These are phyloP conservation scores for Coenonympha glycerion DNA, from an alignment of 2,888 invertebrate genomes.

Conservation along the genomic window DNA sequence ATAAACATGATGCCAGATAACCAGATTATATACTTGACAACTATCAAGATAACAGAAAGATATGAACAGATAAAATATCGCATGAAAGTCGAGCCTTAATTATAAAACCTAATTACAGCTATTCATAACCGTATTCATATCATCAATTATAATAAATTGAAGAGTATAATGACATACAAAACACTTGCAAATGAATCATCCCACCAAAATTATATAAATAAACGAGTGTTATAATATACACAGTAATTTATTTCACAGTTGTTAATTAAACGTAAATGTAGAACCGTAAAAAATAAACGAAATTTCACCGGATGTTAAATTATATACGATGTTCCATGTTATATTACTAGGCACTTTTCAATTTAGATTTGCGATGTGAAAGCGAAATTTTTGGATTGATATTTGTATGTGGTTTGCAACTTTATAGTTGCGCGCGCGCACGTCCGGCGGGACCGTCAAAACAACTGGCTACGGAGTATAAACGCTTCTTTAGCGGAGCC, in stretches of 20 bases:
- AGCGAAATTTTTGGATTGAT: slow-evolving; percentile 27
- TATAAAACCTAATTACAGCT: neutral
- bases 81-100: neutral
- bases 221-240: slow-evolving; percentile 2
- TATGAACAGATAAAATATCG: slow-evolving; percentile 40
- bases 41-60: slow-evolving; percentile 33
- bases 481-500: slow-evolving; percentile 31
- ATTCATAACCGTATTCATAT: too few relatives aligned
- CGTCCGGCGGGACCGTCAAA: slow-evolving; percentile 52
- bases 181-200: slow-evolving; percentile 34
- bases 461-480: slow-evolving; percentile 56
- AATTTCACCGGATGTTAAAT: slow-evolving; percentile 28
- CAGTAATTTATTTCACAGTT: neutral
- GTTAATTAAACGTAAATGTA: neutral
- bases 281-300: slow-evolving; percentile 10
- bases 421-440: slow-evolving; percentile 62
- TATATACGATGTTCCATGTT: slow-evolving; percentile 17
- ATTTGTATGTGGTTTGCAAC: slow-evolving; percentile 21
- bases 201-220: slow-evolving; percentile 2
- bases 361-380: slow-evolving; percentile 31
- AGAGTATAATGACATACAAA: slow-evolving; percentile 30
- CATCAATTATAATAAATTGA: slow-evolving; percentile 34
- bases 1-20: slow-evolving; percentile 37
- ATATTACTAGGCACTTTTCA: slow-evolving; percentile 31
- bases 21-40: slow-evolving; percentile 22